Percentiles rank a stretch among this genome's conserved stretches.
These are phyloP conservation scores for Urocynchramus pylzowi DNA, from an alignment of 2,113 vertebrate genomes.

Conservation along the genomic window DNA sequence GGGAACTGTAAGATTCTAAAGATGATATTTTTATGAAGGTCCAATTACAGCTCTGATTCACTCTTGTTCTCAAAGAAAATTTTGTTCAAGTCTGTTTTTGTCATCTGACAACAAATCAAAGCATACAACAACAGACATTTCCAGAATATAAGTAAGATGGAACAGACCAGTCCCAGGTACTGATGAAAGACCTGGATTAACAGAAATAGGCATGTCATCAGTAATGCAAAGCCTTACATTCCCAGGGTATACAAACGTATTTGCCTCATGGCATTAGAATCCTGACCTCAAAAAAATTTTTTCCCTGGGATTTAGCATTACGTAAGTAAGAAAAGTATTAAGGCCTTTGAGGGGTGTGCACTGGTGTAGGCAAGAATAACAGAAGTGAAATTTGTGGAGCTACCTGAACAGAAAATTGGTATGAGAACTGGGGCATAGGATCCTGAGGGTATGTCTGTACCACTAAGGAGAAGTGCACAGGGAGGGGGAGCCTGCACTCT, in stretches of 20 bases:
- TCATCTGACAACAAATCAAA: neutral
- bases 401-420: neutral
- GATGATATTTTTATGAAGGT: neutral
- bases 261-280: neutral
- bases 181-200: neutral
- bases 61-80: neutral
- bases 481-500: neutral
- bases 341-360: neutral
- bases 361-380: neutral
- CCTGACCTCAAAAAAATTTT: neutral
- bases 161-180: neutral
- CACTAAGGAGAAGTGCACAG: fast-evolving
- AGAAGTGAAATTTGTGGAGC: neutral
- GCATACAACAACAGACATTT: neutral
- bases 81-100: neutral
- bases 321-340: neutral
- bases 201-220: neutral
- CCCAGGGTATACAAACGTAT: neutral
- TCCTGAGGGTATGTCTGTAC: neutral
- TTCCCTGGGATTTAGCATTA: neutral
- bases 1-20: neutral
- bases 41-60: neutral
- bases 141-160: neutral
- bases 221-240: neutral
- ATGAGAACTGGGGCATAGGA: neutral